These are phyloP conservation scores for Spodoptera littoralis DNA, from an alignment of 2,888 invertebrate genomes.

Conservation along the genomic window DNA sequence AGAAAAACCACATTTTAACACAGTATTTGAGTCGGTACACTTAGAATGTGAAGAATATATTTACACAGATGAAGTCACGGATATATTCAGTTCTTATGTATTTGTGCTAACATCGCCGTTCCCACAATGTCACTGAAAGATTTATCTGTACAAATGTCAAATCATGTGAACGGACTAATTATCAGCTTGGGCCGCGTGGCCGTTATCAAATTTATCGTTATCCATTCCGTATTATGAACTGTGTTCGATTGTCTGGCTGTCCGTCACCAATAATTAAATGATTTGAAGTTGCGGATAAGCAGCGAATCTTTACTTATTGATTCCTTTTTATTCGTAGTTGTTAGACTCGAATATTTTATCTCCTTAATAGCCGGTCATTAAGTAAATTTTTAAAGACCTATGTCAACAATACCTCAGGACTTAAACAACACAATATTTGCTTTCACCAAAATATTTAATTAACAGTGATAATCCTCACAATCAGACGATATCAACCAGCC, in stretches of 20 bases:
- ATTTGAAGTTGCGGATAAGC: constrained; percentile 10
- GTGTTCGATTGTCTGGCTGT: constrained; percentile 15
- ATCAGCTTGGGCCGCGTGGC: constrained; percentile 42
- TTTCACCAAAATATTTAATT: constrained; percentile 11
- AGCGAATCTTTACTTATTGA: not conserved
- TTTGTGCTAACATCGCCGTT: constrained; percentile 22
- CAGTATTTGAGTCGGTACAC: not conserved
- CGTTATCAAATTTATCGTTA: constrained; percentile 49
- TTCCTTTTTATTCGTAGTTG: not conserved
- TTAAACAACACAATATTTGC: not conserved
- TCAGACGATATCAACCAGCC: no score
- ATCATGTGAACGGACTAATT: constrained; percentile 51
- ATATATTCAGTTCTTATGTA: constrained; percentile 1
- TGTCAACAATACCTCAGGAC: no score
- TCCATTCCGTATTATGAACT: constrained; percentile 26
- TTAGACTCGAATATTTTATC: no score
- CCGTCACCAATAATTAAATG: not conserved
- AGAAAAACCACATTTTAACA: constrained; percentile 71
- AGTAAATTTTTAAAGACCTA: no score
- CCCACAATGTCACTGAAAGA: constrained; percentile 43
- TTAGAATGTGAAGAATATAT: constrained; percentile 11
- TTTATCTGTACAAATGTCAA: constrained; percentile 55
- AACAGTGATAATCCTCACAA: not conserved
- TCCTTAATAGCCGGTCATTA: not conserved
- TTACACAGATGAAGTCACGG: constrained; percentile 17